These are phyloP conservation scores for Pseudomugil gertrudae DNA, from an alignment of 2,797 vertebrate species.

Conservation along the genomic window DNA sequence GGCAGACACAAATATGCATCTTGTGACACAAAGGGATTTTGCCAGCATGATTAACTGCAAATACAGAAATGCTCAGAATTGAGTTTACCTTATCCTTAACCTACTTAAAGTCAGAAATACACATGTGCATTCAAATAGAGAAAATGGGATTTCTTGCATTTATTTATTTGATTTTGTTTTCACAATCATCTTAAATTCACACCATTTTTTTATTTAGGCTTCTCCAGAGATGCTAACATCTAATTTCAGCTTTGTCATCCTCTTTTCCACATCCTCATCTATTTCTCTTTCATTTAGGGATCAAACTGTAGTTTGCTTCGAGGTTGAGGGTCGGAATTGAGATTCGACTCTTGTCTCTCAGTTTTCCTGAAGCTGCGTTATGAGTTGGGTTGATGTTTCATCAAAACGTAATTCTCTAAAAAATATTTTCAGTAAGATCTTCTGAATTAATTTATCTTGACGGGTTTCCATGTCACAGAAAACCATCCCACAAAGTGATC, in stretches of 20 bases:
- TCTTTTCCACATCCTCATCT: background rate
- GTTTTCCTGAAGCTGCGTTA: background rate
- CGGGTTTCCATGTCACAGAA: background rate
- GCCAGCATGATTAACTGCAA: slow-evolving; percentile 7
- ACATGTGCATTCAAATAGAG: background rate
- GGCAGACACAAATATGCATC: background rate
- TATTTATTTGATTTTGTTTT: background rate
- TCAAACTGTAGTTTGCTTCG: background rate
- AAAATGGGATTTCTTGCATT: background rate
- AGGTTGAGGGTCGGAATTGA: background rate
- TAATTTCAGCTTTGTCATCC: background rate
- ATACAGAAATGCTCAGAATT: slow-evolving; percentile 9
- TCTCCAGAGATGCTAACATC: background rate
- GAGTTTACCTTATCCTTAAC: slow-evolving; percentile 2
- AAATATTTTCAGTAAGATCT: too few relatives aligned
- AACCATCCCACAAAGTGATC: background rate
- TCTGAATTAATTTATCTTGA: background rate
- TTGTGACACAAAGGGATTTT: background rate
- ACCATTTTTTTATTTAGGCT: background rate
- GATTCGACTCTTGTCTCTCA: background rate
- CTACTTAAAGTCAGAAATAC: slow-evolving; percentile 20
- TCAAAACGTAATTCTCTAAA: background rate
- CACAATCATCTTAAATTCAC: background rate
- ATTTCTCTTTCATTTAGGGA: background rate
- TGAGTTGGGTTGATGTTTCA: background rate